Evolutionary conservation across 2,888 invertebrate genomes (phyloP), one percentile per base, ranked within the genome.

Genomic region (Brachylomia viminalis): DNA sequence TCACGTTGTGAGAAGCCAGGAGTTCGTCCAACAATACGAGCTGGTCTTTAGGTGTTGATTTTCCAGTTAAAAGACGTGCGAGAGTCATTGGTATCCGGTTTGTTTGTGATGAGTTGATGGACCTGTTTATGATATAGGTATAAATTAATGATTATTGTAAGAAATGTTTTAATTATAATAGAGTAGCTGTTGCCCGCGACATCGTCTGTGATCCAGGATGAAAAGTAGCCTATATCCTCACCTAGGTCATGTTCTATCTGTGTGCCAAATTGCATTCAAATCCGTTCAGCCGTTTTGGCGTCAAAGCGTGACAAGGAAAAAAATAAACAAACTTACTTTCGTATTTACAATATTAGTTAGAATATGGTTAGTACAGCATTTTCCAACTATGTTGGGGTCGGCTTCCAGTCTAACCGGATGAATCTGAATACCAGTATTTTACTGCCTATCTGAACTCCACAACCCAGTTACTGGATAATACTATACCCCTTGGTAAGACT

Each of bases 21-120:
- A 94, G 78, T 7, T 91, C 67, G 0, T 95, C 92, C 3, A 95
- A 79, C 1, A 90, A 33, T 1, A 52, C 27, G 11, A 94, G 80
- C 42, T 92, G 91, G 0, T 90, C 88, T 27, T 77, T 67, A 0
- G 86, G 71, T 0, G 91, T 83, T 0, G 82, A 69, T 58, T 90
- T 91, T 4, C 92, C 90, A 59, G 86, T 80, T 0, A 95, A 72
- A 1, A 94, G 87, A 4, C 90, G 89, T 0, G 84, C 80, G 4
- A 95, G 77, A 7, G 92, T 91, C 0, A 68, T 64, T 6, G 91
- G 84, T 4, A 93, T 86, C 30, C 89, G 83, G 27, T 82, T 76
- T 4, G 79, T 84, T 52, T 85, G 33, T 0, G 77, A 73, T 33
- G 83, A 64, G 33, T 91, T 86, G 67, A 84, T 66, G 20, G 87